Evolutionary conservation across 35 echinoderm and acorn worm genomes (phyloP).

Genomic region (Heliocidaris erythrogramma): DNA sequence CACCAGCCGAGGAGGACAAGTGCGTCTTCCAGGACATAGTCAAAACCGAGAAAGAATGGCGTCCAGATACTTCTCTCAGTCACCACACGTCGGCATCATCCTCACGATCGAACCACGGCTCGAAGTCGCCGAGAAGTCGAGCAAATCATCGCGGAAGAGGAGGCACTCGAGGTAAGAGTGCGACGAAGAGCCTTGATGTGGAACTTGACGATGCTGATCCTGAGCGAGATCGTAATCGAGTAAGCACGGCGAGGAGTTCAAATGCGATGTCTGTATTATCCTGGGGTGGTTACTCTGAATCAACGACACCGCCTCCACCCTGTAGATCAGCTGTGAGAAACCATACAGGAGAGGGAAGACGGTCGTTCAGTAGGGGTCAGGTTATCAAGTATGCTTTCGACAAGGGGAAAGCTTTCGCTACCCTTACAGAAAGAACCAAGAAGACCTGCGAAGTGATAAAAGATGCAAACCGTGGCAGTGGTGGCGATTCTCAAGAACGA

Average conservation of each 20-base stretch:
- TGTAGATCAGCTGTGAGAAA: constrained; percentile 3
- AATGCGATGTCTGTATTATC: constrained; percentile 13
- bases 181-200: not conserved
- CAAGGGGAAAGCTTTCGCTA: constrained; percentile 49
- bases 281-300: not conserved
- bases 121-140: not conserved
- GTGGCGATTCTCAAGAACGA: constrained; percentile 30
- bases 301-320: constrained; percentile 3
- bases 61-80: constrained; percentile 35
- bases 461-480: not conserved
- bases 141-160: not conserved
- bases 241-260: constrained; percentile 42
- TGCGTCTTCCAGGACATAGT: constrained; percentile 42
- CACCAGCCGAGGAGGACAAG: constrained; percentile 24
- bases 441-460: constrained; percentile 52
- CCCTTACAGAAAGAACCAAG: constrained; percentile 39
- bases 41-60: constrained; percentile 43
- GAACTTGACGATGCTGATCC: not conserved
- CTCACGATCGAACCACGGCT: not conserved
- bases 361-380: not conserved
- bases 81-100: not conserved
- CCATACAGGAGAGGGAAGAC: not conserved
- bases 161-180: not conserved
- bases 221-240: constrained; percentile 21
- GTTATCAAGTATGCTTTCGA: constrained; percentile 23